These are phyloP conservation scores for Gryllus longicercus DNA, from an alignment of 2,888 invertebrate genomes.

Conservation along the genomic window DNA sequence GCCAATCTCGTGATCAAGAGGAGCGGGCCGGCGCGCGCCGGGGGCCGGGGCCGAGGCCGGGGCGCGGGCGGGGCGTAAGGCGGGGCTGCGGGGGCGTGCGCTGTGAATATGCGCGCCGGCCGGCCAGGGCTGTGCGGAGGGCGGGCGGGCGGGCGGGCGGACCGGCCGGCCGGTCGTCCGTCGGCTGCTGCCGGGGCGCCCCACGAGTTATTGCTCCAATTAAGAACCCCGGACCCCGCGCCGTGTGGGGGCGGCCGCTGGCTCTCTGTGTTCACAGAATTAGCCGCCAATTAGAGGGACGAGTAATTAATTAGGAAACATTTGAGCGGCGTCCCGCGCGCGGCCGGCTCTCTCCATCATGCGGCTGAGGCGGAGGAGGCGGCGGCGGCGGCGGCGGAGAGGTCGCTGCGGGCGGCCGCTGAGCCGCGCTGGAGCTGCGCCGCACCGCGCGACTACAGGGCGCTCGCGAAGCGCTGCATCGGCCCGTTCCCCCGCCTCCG, in stretches of 20 bases:
- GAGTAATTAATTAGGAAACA: constrained; percentile 2
- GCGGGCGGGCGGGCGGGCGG: not conserved
- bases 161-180: not conserved
- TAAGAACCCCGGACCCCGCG: constrained; percentile 17
- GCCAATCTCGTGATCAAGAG: no score
- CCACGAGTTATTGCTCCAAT: constrained; percentile 4
- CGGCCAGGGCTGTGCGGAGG: no score
- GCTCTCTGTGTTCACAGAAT: not conserved
- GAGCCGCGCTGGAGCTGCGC: no score
- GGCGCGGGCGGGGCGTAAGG: no score
- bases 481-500: no score
- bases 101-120: no score
- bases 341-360: constrained; percentile 10
- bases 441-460: not conserved
- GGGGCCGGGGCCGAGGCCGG: no score
- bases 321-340: not conserved
- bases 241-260: not conserved
- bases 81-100: no score
- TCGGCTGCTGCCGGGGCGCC: not conserved
- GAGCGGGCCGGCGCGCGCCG: no score
- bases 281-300: constrained; percentile 9
- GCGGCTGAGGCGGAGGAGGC: not conserved
- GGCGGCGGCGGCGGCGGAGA: not conserved
- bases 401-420: constrained; percentile 3
- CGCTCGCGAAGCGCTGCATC: not conserved